Evolutionary conservation across 2,888 invertebrate species (phyloP), one percentile per base, ranked within the genome.

Genomic region (Anthrax anthrax): DNA sequence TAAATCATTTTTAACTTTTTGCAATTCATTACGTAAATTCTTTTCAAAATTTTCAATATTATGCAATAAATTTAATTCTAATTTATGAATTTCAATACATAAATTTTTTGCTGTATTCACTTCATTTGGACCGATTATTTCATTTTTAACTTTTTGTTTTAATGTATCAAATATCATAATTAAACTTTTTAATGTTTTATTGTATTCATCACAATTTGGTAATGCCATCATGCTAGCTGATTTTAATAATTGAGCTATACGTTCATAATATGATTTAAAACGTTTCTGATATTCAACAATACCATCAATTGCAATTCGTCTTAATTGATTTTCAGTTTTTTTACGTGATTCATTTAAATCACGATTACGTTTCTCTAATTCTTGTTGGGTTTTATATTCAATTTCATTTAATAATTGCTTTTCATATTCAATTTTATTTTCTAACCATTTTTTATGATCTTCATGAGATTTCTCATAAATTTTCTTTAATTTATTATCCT

Each of bases 231-330:
- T 72, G 45, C 64, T 67, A 37, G 71, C 54, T 0, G 60, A 57
- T 40, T 61, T 62, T 6, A 75, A 58, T n/a, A 73, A 55, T 16
- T 64, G 61, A 4, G 67, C 67, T 41, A 80, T 73, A 49, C 72
- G 70, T 62, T 75, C 73, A 56, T 75, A 78, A 50, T 71, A 66
- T n/a, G 59, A 57, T 44, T 70, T 70, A 54, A 79, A 77, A 55
- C 72, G 73, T 1, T 70, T 67, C 52, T 80, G 76, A 52, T 73
- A 74, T 39, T 72, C 70, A 23, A 72, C 71, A 17, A 80, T 72
- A 1, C 71, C 67, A n/a, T 77, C 73, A 52, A 77, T 69, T 0
- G 58, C 59, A 2, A 64, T 56, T 14, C 57, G 39, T 32, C 60
- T 56, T 3, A 64, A 46, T 32, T 60, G 58, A 14, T 57, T 54